These are phyloP conservation scores for Diabrotica virgifera DNA, from an alignment of 1,140 invertebrate species.

Conservation along the genomic window DNA sequence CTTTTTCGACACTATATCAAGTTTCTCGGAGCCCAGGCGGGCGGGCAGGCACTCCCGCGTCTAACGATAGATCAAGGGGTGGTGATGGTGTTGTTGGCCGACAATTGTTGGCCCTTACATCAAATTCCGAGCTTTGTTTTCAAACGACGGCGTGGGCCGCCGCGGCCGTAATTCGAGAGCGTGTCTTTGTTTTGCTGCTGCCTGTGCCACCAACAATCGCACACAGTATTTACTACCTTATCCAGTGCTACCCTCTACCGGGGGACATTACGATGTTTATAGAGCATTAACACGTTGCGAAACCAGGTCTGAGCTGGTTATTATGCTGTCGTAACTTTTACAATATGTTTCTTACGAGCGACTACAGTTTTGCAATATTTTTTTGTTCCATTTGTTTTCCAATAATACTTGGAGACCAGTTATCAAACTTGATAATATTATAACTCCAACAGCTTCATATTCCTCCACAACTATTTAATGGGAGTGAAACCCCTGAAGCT, in stretches of 20 bases:
- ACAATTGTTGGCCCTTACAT: constrained; percentile 8
- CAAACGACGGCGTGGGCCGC: constrained; percentile 3
- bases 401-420: too few species aligned
- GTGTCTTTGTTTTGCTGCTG: constrained; percentile 6
- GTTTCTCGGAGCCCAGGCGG: constrained; percentile 3
- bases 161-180: constrained; percentile 6
- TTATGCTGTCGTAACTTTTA: too few species aligned
- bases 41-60: not conserved
- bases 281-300: not conserved
- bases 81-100: too few species aligned
- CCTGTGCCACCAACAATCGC: not conserved
- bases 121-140: constrained; percentile 13
- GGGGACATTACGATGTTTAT: not conserved
- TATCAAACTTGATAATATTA: too few species aligned
- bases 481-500: too few species aligned
- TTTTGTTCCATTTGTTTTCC: too few species aligned
- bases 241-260: not conserved
- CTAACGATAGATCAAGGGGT: not conserved
- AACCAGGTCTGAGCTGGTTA: too few species aligned
- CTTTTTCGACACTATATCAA: constrained; percentile 4
- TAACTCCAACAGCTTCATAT: too few species aligned
- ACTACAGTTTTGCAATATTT: too few species aligned
- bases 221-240: constrained; percentile 8
- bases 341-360: too few species aligned
- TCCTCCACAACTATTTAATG: too few species aligned